These are phyloP conservation scores for Parus major DNA, from an alignment of 2,113 vertebrate genomes.

Conservation along the genomic window DNA sequence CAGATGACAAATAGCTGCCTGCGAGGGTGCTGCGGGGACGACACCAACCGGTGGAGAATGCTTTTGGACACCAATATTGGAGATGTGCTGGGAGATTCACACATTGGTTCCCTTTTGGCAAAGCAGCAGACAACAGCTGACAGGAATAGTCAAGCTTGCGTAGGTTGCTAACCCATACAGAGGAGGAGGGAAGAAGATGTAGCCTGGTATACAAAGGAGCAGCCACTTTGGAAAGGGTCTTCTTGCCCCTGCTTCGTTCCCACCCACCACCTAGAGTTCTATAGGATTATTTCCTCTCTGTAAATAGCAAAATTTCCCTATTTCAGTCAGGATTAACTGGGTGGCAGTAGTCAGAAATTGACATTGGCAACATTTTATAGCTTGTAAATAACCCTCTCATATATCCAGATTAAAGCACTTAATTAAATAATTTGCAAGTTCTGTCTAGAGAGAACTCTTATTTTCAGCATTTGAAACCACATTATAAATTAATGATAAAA, in stretches of 20 bases:
- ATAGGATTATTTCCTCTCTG: not conserved
- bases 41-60: not conserved
- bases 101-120: not conserved
- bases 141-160: not conserved
- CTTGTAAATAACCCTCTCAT: not conserved
- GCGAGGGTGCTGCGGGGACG: rapidly evolving
- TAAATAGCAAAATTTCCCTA: not conserved
- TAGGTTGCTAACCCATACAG: not conserved
- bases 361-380: not conserved
- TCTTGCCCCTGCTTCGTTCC: not conserved
- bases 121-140: not conserved
- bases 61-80: not conserved
- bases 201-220: not conserved
- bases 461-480: not conserved
- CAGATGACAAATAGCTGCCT: not conserved
- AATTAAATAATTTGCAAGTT: not conserved
- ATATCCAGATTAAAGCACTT: not conserved
- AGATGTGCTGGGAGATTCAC: not conserved
- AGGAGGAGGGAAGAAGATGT: not conserved
- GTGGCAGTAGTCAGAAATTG: not conserved
- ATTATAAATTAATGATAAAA: not conserved
- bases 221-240: not conserved
- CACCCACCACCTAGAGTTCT: not conserved
- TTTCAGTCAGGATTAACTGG: not conserved
- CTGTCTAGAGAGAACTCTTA: not conserved